A percentile compares a stretch with the other conserved stretches of the same genome.
These are phyloP conservation scores for Drosophila fulvimacula DNA, from an alignment of 2,888 invertebrate species.

Conservation along the genomic window DNA sequence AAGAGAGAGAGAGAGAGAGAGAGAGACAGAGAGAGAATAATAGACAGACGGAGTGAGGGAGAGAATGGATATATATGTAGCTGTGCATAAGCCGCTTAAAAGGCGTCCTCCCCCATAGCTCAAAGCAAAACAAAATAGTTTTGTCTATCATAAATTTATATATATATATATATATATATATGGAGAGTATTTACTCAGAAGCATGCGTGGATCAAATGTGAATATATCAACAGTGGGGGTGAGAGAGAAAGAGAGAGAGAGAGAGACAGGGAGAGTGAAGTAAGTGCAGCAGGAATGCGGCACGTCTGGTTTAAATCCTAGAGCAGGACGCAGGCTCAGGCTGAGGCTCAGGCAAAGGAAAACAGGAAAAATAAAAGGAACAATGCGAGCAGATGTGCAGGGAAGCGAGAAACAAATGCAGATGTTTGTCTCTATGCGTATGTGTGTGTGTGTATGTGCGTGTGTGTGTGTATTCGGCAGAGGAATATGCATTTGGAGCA, in stretches of 20 bases:
- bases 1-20: background rate
- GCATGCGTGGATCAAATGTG: slow-evolving; percentile 28
- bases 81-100: slow-evolving; percentile 67
- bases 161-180: slow-evolving; percentile 8
- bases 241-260: background rate
- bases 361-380: slow-evolving; percentile 42
- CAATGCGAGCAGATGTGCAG: slow-evolving; percentile 77
- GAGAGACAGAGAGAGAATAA: background rate
- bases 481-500: slow-evolving; percentile 66
- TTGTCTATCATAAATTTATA: slow-evolving; percentile 24
- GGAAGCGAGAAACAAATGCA: slow-evolving; percentile 62
- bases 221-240: slow-evolving; percentile 3
- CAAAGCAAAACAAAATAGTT: slow-evolving; percentile 30
- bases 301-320: slow-evolving; percentile 62
- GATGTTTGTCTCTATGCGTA: slow-evolving; percentile 51
- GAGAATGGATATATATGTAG: background rate
- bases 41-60: background rate
- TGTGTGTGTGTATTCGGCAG: slow-evolving; percentile 41
- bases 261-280: slow-evolving; percentile 12
- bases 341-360: slow-evolving; percentile 30
- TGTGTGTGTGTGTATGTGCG: slow-evolving; percentile 12
- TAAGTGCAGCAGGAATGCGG: slow-evolving; percentile 47
- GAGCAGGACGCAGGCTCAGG: slow-evolving; percentile 29
- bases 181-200: slow-evolving; percentile 14
- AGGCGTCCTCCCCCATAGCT: slow-evolving; percentile 13